Conservation (phyloP, 2,888 invertebrate species). For the Meghimatium bilineatum region DNA sequence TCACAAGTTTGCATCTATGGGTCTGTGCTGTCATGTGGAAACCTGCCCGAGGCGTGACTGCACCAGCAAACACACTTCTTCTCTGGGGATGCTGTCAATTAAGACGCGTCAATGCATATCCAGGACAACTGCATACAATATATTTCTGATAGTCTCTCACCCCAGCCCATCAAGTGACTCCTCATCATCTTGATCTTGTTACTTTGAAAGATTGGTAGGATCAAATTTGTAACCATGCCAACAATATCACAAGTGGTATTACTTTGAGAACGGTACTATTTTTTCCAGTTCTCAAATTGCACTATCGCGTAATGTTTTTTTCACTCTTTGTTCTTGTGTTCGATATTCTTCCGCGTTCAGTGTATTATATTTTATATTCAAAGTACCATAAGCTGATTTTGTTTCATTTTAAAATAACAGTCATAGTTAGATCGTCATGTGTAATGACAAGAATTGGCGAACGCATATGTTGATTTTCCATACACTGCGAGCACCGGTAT, state of each 20-base stretch:
- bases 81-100: slow-evolving; percentile 11
- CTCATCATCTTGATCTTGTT: not conserved
- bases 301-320: too few relatives aligned
- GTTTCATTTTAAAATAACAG: too few relatives aligned
- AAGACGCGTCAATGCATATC: not conserved
- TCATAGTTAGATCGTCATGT: too few relatives aligned
- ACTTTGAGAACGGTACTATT: too few relatives aligned
- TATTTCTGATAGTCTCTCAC: not conserved
- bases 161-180: not conserved
- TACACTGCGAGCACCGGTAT: too few relatives aligned
- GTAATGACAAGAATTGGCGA: too few relatives aligned
- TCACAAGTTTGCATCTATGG: slow-evolving; percentile 54
- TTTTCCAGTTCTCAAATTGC: too few relatives aligned
- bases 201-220: not conserved
- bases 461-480: too few relatives aligned
- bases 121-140: not conserved
- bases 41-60: slow-evolving; percentile 4
- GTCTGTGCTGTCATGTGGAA: slow-evolving; percentile 41
- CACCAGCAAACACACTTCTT: not conserved
- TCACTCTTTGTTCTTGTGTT: too few relatives aligned
- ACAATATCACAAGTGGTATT: not conserved
- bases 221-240: not conserved
- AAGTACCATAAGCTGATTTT: too few relatives aligned
- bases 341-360: too few relatives aligned
- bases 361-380: too few relatives aligned